These are phyloP conservation scores for Solenopsis fugax DNA, from an alignment of 1,140 invertebrate species.

Conservation along the genomic window DNA sequence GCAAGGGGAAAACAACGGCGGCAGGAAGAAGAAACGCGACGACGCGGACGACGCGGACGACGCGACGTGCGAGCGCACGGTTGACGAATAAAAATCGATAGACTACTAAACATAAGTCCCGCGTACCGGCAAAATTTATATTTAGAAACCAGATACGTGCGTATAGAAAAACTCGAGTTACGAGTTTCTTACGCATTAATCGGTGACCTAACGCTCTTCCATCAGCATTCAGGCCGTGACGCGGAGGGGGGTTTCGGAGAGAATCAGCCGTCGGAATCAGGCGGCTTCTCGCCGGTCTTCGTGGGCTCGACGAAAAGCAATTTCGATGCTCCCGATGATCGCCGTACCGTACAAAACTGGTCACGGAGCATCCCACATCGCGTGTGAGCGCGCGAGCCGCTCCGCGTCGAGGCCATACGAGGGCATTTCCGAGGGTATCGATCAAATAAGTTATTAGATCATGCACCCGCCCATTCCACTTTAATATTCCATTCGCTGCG, in stretches of 20 bases:
- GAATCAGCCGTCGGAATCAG: neutral
- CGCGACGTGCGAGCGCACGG: neutral
- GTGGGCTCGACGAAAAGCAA: conserved; percentile 34
- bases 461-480: conserved; percentile 30
- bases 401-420: neutral
- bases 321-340: conserved; percentile 56
- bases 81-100: conserved; percentile 46
- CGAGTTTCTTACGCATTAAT: neutral
- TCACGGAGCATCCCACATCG: conserved; percentile 57
- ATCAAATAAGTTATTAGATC: conserved; percentile 71
- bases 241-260: neutral
- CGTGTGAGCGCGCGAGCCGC: conserved; percentile 19
- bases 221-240: neutral
- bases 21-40: neutral
- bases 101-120: conserved; percentile 29
- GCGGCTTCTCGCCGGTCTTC: neutral
- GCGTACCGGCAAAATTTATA: neutral
- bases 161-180: neutral
- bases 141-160: neutral
- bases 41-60: neutral
- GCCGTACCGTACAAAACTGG: conserved; percentile 56
- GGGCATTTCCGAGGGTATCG: conserved; percentile 52
- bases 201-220: neutral
- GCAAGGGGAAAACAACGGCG: too few relatives aligned
- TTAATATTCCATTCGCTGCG: conserved; percentile 35